These are phyloP conservation scores for Ptilonorhynchus violaceus DNA, from an alignment of 2,113 vertebrate genomes.

Conservation along the genomic window DNA sequence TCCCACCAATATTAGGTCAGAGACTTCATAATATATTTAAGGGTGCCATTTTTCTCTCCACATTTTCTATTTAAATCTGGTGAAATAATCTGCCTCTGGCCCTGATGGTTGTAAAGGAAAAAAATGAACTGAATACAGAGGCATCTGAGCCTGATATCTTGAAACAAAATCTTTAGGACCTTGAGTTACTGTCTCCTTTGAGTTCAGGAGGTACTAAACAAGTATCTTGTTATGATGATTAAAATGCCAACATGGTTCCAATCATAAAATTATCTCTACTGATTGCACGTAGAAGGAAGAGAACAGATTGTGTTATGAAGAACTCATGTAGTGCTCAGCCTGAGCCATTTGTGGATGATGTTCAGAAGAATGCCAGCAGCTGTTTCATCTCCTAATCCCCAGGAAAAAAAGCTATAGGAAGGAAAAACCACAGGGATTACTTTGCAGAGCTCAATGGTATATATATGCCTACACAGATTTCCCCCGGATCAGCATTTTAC, in stretches of 20 bases:
- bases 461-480: fast-evolving
- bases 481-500: not conserved
- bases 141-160: not conserved
- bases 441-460: not conserved
- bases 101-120: not conserved
- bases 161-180: not conserved
- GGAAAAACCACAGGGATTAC: not conserved
- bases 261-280: not conserved
- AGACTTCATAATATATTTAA: not conserved
- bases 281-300: not conserved
- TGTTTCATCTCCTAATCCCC: not conserved
- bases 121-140: not conserved
- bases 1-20: not conserved
- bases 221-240: not conserved
- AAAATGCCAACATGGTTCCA: not conserved
- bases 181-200: not conserved
- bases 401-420: not conserved
- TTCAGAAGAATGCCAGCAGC: not conserved
- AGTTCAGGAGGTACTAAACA: not conserved
- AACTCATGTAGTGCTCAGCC: not conserved
- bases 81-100: not conserved
- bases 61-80: not conserved
- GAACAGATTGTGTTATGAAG: not conserved
- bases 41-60: not conserved
- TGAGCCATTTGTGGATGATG: not conserved